These are phyloP conservation scores for Ctenicera cuprea DNA, from an alignment of 2,888 invertebrate genomes.

Conservation along the genomic window DNA sequence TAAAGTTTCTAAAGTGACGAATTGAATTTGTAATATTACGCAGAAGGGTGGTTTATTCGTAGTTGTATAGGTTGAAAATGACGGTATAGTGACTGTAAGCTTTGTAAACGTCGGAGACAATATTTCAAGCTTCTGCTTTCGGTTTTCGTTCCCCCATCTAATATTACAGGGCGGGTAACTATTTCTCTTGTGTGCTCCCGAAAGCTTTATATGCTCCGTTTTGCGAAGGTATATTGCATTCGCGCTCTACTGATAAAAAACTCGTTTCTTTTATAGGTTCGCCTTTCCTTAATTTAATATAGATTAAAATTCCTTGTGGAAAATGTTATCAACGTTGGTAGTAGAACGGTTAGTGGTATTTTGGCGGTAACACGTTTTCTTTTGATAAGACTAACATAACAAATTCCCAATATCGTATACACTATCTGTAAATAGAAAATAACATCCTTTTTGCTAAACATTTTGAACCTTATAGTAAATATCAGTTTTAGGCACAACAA, in stretches of 20 bases:
- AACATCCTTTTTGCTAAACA: no score
- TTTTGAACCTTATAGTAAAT: no score
- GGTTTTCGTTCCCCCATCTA: slow-evolving; percentile 13
- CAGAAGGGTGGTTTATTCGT: neutral
- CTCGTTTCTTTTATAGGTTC: slow-evolving; percentile 14
- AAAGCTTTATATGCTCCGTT: slow-evolving; percentile 7
- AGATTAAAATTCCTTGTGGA: slow-evolving; percentile 14
- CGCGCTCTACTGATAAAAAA: slow-evolving; percentile 10
- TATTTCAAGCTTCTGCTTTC: slow-evolving; percentile 14
- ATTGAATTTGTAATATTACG: slow-evolving; percentile 18
- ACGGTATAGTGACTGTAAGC: neutral
- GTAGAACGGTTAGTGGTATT: no score
- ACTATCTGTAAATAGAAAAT: no score
- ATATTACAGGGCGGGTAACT: slow-evolving; percentile 19
- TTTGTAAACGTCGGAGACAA: slow-evolving; percentile 16
- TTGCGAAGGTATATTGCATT: slow-evolving; percentile 13
- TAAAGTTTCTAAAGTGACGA: slow-evolving; percentile 15
- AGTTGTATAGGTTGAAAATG: slow-evolving; percentile 2
- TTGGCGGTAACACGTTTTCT: no score
- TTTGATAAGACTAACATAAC: no score
- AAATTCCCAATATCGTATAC: no score
- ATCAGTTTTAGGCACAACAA: no score
- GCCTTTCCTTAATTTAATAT: neutral
- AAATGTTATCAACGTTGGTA: no score
- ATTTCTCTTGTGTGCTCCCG: neutral